phyloP scores from a whole-genome alignment of 2,888 invertebrate species.

The Lasius fuliginosus region DNA sequence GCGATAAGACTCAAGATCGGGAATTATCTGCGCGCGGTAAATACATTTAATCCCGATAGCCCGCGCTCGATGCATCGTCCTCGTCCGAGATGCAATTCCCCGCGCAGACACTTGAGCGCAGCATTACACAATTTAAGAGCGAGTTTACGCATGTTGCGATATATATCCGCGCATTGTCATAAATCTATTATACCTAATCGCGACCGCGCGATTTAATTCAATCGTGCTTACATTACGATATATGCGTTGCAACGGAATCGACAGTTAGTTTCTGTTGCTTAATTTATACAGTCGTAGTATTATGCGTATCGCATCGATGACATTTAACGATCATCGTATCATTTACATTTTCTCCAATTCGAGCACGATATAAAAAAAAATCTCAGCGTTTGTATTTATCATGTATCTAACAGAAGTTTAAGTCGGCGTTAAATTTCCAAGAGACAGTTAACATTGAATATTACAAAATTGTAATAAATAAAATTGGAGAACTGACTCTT shows the following conservation, averaged over 20 bases:
- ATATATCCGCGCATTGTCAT: slow-evolving; percentile 19
- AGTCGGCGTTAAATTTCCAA: neutral
- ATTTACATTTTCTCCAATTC: neutral
- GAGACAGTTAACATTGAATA: neutral
- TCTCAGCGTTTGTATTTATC: neutral
- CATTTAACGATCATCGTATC: neutral
- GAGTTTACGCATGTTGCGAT: slow-evolving; percentile 27
- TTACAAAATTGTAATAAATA: neutral
- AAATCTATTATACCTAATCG: slow-evolving; percentile 41
- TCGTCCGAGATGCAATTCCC: slow-evolving; percentile 26
- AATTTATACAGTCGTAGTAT: slow-evolving; percentile 10
- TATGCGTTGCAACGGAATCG: neutral
- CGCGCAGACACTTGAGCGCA: slow-evolving; percentile 1
- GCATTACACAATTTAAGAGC: slow-evolving; percentile 49
- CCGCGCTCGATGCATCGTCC: slow-evolving; percentile 46
- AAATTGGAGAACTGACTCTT: neutral
- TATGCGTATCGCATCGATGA: neutral
- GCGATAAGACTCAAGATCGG: slow-evolving; percentile 62
- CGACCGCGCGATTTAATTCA: slow-evolving; percentile 39
- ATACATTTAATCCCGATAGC: slow-evolving; percentile 58
- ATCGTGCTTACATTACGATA: slow-evolving; percentile 14
- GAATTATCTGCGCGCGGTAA: slow-evolving; percentile 59
- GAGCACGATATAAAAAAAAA: neutral
- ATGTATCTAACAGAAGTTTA: neutral
- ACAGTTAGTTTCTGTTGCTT: slow-evolving; percentile 20